A percentile compares a stretch with the other conserved stretches of the same genome.
phyloP scores from a whole-genome alignment of 2,888 invertebrate genomes.

The Clostera curtula region DNA sequence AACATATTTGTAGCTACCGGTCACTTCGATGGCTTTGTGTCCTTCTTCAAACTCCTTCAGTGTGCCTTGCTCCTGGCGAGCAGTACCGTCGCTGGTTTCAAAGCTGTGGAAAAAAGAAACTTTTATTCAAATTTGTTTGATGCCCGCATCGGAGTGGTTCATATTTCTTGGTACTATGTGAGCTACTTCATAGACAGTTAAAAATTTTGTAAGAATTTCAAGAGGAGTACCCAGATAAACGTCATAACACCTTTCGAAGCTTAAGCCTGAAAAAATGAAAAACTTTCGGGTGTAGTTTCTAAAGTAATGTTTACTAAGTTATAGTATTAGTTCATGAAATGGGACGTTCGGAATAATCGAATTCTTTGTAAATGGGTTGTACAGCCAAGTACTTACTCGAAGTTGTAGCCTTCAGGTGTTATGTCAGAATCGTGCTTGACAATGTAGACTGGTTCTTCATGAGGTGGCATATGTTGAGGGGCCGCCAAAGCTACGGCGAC shows the following conservation, averaged over 20 bases:
- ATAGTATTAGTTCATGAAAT: too few species aligned
- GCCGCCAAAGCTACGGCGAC: constrained; percentile 41
- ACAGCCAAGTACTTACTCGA: constrained; percentile 40
- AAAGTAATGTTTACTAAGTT: too few species aligned
- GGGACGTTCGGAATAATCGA: too few species aligned
- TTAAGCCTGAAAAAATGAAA: too few species aligned
- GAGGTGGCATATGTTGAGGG: constrained; percentile 33
- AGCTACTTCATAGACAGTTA: too few species aligned
- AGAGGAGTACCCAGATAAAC: too few species aligned
- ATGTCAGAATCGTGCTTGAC: constrained; percentile 49
- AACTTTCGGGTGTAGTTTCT: too few species aligned
- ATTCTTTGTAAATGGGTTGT: too few species aligned
- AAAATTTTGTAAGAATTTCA: too few species aligned
- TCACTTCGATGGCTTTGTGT: constrained; percentile 48
- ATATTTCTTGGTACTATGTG: too few species aligned
- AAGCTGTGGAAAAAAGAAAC: background rate
- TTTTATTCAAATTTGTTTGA: background rate
- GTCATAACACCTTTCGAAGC: too few species aligned
- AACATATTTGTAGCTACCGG: constrained; percentile 54
- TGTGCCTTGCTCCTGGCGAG: constrained; percentile 52
- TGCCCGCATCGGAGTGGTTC: too few species aligned
- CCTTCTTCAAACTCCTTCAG: constrained; percentile 52
- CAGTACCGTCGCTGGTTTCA: constrained; percentile 31
- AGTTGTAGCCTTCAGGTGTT: constrained; percentile 50
- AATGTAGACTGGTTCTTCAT: constrained; percentile 39